Percentiles rank a stretch among this genome's conserved stretches.
These are phyloP conservation scores for Hyposoter dolosus DNA, from an alignment of 2,888 invertebrate species.

Conservation along the genomic window DNA sequence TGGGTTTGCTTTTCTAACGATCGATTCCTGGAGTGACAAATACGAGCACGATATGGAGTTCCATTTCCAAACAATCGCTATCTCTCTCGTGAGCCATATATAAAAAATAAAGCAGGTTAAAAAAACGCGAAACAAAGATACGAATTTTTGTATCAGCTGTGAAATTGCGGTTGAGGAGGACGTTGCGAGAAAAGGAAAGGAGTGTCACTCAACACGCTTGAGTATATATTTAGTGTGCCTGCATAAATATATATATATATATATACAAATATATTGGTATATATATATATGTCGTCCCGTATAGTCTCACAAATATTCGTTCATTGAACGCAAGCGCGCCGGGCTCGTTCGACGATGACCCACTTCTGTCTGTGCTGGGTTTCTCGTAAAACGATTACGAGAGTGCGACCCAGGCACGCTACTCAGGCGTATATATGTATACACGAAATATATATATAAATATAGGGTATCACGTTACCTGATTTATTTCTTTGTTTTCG, in stretches of 20 bases:
- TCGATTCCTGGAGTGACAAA: neutral
- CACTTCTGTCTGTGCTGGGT: slow-evolving; percentile 71
- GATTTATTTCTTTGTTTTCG: neutral
- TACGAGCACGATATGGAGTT: neutral
- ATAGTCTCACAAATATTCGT: slow-evolving; percentile 44
- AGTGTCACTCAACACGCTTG: neutral
- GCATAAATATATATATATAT: slow-evolving; percentile 18
- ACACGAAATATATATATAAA: slow-evolving; percentile 16
- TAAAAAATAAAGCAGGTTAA: neutral
- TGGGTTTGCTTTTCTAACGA: neutral
- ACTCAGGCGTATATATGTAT: neutral
- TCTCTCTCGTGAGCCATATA: neutral
- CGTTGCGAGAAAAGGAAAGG: slow-evolving; percentile 1
- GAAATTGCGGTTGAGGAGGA: neutral
- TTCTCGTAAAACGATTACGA: slow-evolving; percentile 75
- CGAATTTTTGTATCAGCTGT: slow-evolving; percentile 37
- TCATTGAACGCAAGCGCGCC: slow-evolving; percentile 57
- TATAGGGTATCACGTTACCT: neutral
- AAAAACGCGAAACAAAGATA: neutral
- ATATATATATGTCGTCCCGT: slow-evolving; percentile 1
- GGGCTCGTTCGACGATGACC: slow-evolving; percentile 71
- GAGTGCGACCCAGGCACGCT: slow-evolving; percentile 50
- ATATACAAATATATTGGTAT: slow-evolving; percentile 3
- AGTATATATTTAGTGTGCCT: slow-evolving; percentile 3
- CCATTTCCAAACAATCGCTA: neutral